Base-by-base conservation (phyloP, 2,797 vertebrate species). In the Uromys caudimaculatus region DNA sequence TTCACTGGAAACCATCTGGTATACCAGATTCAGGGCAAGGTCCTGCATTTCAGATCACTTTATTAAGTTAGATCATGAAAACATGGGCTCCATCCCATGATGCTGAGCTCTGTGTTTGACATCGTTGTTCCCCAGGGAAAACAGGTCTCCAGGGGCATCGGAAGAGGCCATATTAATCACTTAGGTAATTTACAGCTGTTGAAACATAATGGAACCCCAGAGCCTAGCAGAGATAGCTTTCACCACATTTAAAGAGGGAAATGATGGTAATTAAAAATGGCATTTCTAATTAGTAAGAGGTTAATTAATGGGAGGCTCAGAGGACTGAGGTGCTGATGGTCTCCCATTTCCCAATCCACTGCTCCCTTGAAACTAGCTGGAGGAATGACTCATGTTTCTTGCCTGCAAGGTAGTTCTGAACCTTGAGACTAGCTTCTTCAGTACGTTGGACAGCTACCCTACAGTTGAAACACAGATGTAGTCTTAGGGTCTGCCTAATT, bases 251-350 rank as follows among this genome's bases (percentile, higher is more conserved):
- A 95, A 97, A 96, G 64, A 96, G 91, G 94, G 41, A 96, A 96
- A 97, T 97, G 97, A 97, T 97, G 95, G 97, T 97, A 98, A 98
- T 97, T 98, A 98, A 97, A 96, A 97, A 88, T 96, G 97, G 89
- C 97, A 97, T 97, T 97, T 97, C 95, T 97, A 98, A 98, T 98
- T 97, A 97, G 96, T 84, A 73, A 93, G 97, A 97, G 97, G 95
- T 98, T 97, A 97, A 98, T 97, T 98, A 97, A 95, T 64, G 92
- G 96, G 86, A 97, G 76, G 76, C 94, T 91, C 52, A 78, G 88
- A 96, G 79, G 83, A 97, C 86, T 13, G 91, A 96, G 79, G 35
- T 89, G 41, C 79, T 32, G 64, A 44, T n/a, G 78, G 81, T 93
- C 90, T 95, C 67, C 79, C 27, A 8, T 89, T 91, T 91, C 76